phyloP scores from a whole-genome alignment of 30 jellyfish, hydroid and myxozoan species.

The Pelagia noctiluca region DNA sequence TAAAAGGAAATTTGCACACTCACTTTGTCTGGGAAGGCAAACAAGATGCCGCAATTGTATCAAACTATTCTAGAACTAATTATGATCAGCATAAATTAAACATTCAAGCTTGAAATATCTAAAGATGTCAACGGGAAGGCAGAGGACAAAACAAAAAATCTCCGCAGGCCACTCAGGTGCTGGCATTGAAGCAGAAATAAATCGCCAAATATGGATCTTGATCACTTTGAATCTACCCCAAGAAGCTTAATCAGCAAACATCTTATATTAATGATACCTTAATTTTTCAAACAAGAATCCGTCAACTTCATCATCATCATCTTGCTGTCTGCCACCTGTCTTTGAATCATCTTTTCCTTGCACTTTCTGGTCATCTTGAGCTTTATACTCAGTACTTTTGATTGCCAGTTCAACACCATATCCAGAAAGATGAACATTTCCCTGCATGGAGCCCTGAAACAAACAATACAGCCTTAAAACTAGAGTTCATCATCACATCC shows the following conservation, averaged over 20 bases:
- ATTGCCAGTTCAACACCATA: slow-evolving; percentile 98
- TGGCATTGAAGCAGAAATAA: no score
- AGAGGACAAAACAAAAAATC: no score
- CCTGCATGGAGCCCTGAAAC: slow-evolving; percentile 20
- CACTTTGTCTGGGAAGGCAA: no score
- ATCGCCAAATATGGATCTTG: no score
- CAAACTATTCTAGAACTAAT: no score
- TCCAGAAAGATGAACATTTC: slow-evolving; percentile 91
- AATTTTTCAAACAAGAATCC: slow-evolving; percentile 88
- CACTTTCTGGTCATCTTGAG: slow-evolving; percentile 97
- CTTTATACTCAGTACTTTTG: slow-evolving; percentile 95
- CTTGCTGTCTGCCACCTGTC: slow-evolving; percentile 63
- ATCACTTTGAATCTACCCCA: neutral
- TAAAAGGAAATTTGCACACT: no score
- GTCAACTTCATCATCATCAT: slow-evolving; percentile 93
- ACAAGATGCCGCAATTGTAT: no score
- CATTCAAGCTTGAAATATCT: no score
- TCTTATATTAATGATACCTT: slow-evolving; percentile 78
- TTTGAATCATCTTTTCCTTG: slow-evolving; percentile 59
- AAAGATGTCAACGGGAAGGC: no score
- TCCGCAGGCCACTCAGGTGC: no score
- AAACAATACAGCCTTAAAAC: neutral
- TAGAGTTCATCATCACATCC: neutral
- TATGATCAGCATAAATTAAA: no score
- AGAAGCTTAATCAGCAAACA: neutral